phyloP scores from a whole-genome alignment of 2,797 vertebrate species.

The Toxotes lorentzi region DNA sequence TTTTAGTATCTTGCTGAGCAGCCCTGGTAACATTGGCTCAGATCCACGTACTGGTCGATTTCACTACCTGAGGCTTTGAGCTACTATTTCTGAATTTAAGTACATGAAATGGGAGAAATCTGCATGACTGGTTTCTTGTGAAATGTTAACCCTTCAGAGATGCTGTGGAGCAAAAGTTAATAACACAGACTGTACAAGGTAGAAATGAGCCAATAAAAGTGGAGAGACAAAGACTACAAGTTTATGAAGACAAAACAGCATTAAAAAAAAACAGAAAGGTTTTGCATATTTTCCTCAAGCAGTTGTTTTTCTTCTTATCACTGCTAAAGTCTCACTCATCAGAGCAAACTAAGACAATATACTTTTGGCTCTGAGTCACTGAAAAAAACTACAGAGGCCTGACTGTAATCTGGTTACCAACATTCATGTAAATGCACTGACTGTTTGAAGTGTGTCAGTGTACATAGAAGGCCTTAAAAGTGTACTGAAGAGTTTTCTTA shows the following conservation, averaged over 20 bases:
- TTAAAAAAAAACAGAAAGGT: neutral
- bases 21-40: neutral
- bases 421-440: neutral
- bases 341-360: neutral
- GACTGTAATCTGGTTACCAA: neutral
- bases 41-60: neutral
- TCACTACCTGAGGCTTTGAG: neutral
- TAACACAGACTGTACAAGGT: neutral
- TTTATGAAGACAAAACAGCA: neutral
- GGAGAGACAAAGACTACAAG: neutral
- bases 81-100: neutral
- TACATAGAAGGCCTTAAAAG: neutral
- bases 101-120: neutral
- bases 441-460: slow-evolving; percentile 11
- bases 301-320: neutral
- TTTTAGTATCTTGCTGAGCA: neutral
- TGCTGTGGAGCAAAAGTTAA: neutral
- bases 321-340: neutral
- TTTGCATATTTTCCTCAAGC: neutral
- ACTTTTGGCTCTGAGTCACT: neutral
- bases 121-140: neutral
- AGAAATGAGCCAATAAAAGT: neutral
- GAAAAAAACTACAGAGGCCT: neutral
- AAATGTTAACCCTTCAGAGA: neutral
- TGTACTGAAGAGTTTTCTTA: neutral